Evolutionary conservation across 2,888 invertebrate species (phyloP), one percentile per base, ranked within the genome.

Genomic region (Eupeodes luniger): DNA sequence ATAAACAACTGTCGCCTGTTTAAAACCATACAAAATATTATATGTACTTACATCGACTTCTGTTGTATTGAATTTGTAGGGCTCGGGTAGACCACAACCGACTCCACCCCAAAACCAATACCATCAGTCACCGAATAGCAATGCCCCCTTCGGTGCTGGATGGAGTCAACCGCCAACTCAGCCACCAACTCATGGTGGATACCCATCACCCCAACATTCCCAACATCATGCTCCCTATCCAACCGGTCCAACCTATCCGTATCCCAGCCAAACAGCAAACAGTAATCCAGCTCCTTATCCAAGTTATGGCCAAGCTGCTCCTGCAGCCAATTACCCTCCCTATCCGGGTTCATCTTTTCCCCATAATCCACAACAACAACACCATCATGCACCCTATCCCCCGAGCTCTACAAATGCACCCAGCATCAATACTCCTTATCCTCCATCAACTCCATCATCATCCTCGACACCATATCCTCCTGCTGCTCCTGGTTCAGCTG

Each of bases 121-220:
- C 53, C 40, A 51, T 51, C 86, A 85, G 75, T 19, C 85, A 81
- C 81, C 88, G 69, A 70, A 77, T 12, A 19, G 49, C 49, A 91
- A 90, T 85, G 91, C 91, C 66, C 93, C 93, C 75, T 93, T 93
- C 86, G 93, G 93, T 90, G 92, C 92, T 89, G 93, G 93, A 90
- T 93, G 92, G 92, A 87, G 90, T 70, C 90, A 91, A 70, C 91
- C 92, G 47, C 10, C 66, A 90, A 90, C 91, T 80, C 92, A 91
- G 78, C 91, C 81, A 57, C 81, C 85, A 34, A 61, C 59, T 49
- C 79, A 81, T 51, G 85, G 89, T 67, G 89, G 85, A 34, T 85
- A 85, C 79, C 81, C 85, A 27, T 19, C 85, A 36, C n/a, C 81
- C 64, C 89, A 89, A 51, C 40, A 91, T 89, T 83, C 92, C 74